Base-by-base conservation (phyloP, 2,888 invertebrate species). In the Leptarthrus brevirostris region DNA sequence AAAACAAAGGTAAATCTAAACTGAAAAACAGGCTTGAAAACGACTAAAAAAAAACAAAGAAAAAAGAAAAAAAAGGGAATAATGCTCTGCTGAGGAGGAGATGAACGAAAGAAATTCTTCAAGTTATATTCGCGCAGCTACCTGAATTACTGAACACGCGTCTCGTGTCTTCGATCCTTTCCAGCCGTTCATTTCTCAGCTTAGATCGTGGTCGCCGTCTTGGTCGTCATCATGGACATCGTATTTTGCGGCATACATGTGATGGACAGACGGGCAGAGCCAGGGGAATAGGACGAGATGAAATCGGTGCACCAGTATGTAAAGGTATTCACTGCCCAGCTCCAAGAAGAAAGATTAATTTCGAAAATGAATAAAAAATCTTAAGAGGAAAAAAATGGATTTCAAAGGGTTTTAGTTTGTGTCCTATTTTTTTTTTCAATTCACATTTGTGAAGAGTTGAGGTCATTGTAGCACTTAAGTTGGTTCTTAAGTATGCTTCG, bases 131-230 rank as follows among this genome's bases (percentile, higher is more conserved):
- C 77, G 79, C 76, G 77, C 79, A 78, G 80, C 80, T 80, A 80
- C 80, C 80, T 80, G 80, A 79, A 80, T 80, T 80, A 80, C 80
- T 79, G 80, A 80, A 80, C 80, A 80, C 80, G 80, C 80, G 80
- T 80, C 79, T 79, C 78, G 79, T 78, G 79, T 79, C 79, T 79
- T 80, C 44, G 54, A 64, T 73, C 73, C 64, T 61, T 64, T 61
- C 40, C 36, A 58, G 58, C 56, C 61, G 47, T 76, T 75, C 64
- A 64, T 73, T 52, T 49, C 70, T 77, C 58, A 44, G 75, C 66
- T 74, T 73, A 47, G 72, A 76, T 74, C 72, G 72, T 61, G 44
- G 61, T 61, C 66, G 61, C 30, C 61, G 34, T 61, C 47, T 40
- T 73, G 30, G 6, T 30, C 66, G 18, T 66, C 66, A 47, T 47